A percentile compares a stretch with the other conserved stretches of the same genome.
Evolutionary conservation across 2,113 vertebrate genomes (phyloP).

Genomic region (Crotalus horridus): DNA sequence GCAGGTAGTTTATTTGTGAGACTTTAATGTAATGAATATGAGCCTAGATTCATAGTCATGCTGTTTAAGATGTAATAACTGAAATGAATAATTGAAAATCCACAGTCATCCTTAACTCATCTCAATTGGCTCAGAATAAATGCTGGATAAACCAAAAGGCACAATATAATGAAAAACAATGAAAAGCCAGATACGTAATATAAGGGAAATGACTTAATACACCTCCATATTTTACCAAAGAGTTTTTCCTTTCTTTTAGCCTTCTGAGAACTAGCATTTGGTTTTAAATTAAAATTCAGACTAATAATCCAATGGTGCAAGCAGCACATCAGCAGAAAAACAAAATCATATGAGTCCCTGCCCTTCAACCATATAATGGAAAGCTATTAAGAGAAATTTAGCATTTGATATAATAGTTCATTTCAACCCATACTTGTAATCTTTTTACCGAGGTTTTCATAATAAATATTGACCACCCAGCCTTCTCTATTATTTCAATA

Average conservation of each 20-base stretch:
- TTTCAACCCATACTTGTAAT: neutral
- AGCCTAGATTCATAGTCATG: neutral
- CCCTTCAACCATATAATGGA: neutral
- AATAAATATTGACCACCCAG: neutral
- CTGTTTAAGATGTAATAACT: neutral
- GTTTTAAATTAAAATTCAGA: neutral
- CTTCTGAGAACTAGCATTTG: neutral
- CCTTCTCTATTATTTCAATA: neutral
- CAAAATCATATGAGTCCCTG: neutral
- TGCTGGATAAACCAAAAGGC: neutral
- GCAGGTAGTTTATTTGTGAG: neutral
- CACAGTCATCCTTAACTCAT: neutral
- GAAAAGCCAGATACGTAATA: neutral
- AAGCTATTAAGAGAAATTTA: neutral
- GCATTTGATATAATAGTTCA: neutral
- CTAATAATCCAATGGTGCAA: neutral
- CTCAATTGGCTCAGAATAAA: neutral
- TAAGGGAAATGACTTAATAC: neutral
- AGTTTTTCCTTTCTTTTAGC: neutral
- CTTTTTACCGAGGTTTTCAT: neutral
- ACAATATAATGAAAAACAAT: neutral
- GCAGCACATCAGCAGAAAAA: neutral
- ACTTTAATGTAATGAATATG: neutral
- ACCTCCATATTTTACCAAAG: neutral
- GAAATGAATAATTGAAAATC: neutral